Evolutionary conservation across 37 sponge, comb jelly and placozoan species (phyloP).

Genomic region (Cliona cf. orientalis): DNA sequence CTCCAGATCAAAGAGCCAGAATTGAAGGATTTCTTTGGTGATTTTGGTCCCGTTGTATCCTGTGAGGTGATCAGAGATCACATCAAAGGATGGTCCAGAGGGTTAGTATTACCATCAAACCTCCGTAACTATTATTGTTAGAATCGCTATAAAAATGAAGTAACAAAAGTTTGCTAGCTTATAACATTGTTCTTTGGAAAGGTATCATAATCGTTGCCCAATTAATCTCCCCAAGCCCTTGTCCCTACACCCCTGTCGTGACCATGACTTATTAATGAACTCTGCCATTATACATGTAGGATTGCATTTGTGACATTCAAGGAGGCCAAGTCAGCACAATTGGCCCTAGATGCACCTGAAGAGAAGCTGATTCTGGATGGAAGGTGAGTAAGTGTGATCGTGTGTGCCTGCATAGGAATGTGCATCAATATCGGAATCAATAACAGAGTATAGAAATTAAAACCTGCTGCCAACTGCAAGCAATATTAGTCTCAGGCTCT

Average conservation of each 20-base stretch:
- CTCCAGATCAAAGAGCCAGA: conserved; percentile 34
- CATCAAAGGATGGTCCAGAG: conserved; percentile 65
- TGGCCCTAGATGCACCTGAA: conserved; percentile 28
- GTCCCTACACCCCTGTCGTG: no score
- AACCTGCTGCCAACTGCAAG: no score
- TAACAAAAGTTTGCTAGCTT: no score
- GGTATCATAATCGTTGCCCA: no score
- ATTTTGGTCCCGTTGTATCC: conserved; percentile 51
- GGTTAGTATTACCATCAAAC: no score
- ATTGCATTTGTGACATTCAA: conserved; percentile 74
- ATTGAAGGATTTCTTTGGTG: conserved; percentile 43
- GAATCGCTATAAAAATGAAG: no score
- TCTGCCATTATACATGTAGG: conserved; percentile 18
- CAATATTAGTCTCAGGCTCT: no score
- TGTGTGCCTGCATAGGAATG: neutral
- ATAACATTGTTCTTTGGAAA: no score
- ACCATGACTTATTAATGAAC: no score
- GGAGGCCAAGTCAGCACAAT: conserved; percentile 29
- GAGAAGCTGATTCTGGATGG: conserved; percentile 46
- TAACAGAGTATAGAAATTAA: neutral
- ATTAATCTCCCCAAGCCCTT: no score
- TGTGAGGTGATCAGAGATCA: conserved; percentile 63
- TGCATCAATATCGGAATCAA: neutral
- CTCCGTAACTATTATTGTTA: no score
- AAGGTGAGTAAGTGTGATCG: conserved; percentile 13